phyloP scores from a whole-genome alignment of 2,888 invertebrate genomes.

The Aplocera efformata region DNA sequence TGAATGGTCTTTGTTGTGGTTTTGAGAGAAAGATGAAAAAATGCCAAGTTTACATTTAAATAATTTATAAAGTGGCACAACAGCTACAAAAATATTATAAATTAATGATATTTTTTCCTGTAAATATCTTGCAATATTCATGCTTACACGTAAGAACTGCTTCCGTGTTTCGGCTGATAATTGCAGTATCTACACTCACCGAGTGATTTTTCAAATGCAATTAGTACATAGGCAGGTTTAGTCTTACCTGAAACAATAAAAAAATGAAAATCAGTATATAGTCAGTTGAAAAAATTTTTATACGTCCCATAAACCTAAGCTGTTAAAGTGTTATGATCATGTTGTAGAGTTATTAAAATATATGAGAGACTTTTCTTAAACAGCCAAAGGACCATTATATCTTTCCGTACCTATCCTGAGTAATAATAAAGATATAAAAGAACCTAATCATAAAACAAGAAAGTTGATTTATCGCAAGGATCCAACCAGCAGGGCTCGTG shows the following conservation, averaged over 20 bases:
- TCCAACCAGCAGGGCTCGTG: conserved; percentile 39
- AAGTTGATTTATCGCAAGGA: conserved; percentile 51
- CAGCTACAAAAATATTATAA: conserved; percentile 21
- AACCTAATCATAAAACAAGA: conserved; percentile 35
- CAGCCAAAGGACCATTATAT: too few species aligned
- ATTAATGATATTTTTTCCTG: not conserved
- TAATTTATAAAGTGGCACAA: conserved; percentile 32
- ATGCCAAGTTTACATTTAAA: conserved; percentile 31
- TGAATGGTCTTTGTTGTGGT: conserved; percentile 51
- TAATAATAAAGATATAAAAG: conserved; percentile 2
- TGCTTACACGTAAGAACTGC: too few species aligned
- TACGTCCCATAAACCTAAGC: too few species aligned
- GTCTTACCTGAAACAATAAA: conserved; percentile 57
- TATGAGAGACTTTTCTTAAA: too few species aligned
- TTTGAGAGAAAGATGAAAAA: conserved; percentile 42
- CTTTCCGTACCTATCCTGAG: not conserved
- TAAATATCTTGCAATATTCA: conserved; percentile 1
- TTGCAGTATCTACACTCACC: too few species aligned
- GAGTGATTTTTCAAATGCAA: not conserved
- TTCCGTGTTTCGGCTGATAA: not conserved
- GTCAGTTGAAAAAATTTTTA: too few species aligned
- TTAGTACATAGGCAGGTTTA: too few species aligned
- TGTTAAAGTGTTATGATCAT: too few species aligned
- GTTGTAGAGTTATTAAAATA: too few species aligned
- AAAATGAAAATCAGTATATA: too few species aligned